A percentile compares a stretch with the other conserved stretches of the same genome.
phyloP scores from a whole-genome alignment of 2,797 vertebrate genomes.

The Poecilia picta region DNA sequence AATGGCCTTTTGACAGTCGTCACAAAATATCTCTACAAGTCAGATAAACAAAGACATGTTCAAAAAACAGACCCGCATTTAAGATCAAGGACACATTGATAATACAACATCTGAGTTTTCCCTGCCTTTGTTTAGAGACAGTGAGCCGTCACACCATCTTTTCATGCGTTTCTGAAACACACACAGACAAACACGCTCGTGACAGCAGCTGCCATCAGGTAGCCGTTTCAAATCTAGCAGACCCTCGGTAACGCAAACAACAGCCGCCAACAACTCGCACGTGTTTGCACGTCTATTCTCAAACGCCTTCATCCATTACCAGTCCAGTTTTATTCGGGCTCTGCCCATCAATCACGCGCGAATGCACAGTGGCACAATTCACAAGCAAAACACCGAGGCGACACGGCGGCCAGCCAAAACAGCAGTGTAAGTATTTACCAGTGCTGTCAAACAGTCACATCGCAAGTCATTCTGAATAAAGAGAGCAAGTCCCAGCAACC shows the following conservation, averaged over 20 bases:
- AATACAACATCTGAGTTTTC: neutral
- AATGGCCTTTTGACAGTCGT: neutral
- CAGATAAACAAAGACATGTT: neutral
- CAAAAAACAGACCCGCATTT: neutral
- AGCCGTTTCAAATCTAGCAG: constrained; percentile 8
- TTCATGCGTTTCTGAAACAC: constrained; percentile 1
- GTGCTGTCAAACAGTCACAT: neutral
- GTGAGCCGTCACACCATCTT: neutral
- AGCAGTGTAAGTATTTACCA: neutral
- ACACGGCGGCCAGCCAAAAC: constrained; percentile 10
- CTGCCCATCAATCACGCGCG: neutral
- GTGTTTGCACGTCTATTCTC: constrained; percentile 1
- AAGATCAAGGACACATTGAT: neutral
- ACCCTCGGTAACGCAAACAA: neutral
- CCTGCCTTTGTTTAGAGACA: neutral
- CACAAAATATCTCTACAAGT: neutral
- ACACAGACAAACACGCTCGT: neutral
- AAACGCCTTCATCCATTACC: constrained; percentile 6
- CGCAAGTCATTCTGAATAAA: neutral
- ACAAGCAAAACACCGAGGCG: constrained; percentile 6
- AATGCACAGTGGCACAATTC: neutral
- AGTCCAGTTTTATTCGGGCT: constrained; percentile 4
- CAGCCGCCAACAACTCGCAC: neutral
- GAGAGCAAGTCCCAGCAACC: neutral
- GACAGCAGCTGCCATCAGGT: constrained; percentile 7